Conservation (phyloP, 2,888 invertebrate genomes). For the Brenthis daphne region DNA sequence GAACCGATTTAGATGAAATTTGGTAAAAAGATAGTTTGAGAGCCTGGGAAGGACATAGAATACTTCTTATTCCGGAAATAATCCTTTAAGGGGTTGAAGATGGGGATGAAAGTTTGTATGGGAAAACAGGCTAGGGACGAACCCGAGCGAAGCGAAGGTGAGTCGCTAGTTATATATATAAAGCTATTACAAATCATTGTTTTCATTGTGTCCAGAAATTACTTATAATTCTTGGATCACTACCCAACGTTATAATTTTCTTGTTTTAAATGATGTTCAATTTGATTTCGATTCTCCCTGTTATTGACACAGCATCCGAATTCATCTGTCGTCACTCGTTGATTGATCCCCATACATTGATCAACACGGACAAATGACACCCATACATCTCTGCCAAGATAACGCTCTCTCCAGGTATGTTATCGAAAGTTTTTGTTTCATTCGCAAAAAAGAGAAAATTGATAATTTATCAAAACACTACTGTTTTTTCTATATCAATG, state of each 20-base stretch:
- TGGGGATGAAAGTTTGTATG: no score
- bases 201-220: slow-evolving; percentile 3
- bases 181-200: slow-evolving; percentile 1
- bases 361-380: slow-evolving; percentile 70
- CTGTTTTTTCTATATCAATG: slow-evolving; percentile 41
- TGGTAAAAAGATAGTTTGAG: no score
- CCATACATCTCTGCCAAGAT: slow-evolving; percentile 78
- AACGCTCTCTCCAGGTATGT: slow-evolving; percentile 71
- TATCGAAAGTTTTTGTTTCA: slow-evolving; percentile 71
- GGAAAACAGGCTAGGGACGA: no score
- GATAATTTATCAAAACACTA: slow-evolving; percentile 69
- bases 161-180: background rate
- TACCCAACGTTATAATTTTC: slow-evolving; percentile 4
- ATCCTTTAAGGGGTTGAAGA: no score
- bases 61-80: no score
- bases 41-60: no score
- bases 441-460: slow-evolving; percentile 74
- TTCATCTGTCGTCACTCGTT: slow-evolving; percentile 33
- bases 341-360: slow-evolving; percentile 55
- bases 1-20: no score
- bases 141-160: no score
- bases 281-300: slow-evolving; percentile 19
- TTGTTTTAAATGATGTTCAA: slow-evolving; percentile 13
- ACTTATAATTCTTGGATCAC: slow-evolving; percentile 2
- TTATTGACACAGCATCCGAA: slow-evolving; percentile 28